These are phyloP conservation scores for Orchestes rusci DNA, from an alignment of 2,888 invertebrate species.

Conservation along the genomic window DNA sequence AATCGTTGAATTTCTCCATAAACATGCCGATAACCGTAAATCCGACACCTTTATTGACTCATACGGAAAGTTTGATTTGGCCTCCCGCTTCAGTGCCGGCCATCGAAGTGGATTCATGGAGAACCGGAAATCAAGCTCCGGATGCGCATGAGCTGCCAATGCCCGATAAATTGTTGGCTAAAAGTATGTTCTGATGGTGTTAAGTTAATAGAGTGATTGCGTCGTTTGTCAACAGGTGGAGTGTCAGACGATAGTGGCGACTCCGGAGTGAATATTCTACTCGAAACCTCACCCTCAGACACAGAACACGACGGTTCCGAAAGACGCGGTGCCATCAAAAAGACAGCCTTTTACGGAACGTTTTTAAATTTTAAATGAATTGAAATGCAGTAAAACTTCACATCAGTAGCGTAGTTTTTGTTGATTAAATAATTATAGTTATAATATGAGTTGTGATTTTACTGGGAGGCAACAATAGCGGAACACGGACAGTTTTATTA, in stretches of 20 bases:
- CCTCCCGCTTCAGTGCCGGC: conserved; percentile 27
- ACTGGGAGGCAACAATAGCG: no score
- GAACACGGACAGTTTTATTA: no score
- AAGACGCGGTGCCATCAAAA: conserved; percentile 22
- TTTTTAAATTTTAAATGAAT: conserved; percentile 30
- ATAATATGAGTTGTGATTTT: no score
- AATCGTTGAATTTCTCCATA: conserved; percentile 34
- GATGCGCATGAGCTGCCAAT: conserved; percentile 42
- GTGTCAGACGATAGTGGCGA: conserved; percentile 38
- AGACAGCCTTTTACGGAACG: conserved; percentile 28
- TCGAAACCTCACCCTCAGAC: conserved; percentile 33
- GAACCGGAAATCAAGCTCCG: conserved; percentile 27
- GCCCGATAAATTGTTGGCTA: conserved; percentile 41
- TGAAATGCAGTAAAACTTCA: no score
- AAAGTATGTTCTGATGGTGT: no score
- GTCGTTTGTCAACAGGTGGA: background rate
- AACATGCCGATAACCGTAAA: conserved; percentile 38
- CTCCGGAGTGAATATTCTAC: conserved; percentile 37
- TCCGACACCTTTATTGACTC: conserved; percentile 35
- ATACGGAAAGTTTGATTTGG: conserved; percentile 38
- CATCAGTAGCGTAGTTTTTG: no score
- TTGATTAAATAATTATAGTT: no score
- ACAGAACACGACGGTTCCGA: conserved; percentile 21
- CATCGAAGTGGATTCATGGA: background rate
- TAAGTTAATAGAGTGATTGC: background rate